Evolutionary conservation across 2,888 invertebrate genomes (phyloP).

Genomic region (Strigamia maritima): DNA sequence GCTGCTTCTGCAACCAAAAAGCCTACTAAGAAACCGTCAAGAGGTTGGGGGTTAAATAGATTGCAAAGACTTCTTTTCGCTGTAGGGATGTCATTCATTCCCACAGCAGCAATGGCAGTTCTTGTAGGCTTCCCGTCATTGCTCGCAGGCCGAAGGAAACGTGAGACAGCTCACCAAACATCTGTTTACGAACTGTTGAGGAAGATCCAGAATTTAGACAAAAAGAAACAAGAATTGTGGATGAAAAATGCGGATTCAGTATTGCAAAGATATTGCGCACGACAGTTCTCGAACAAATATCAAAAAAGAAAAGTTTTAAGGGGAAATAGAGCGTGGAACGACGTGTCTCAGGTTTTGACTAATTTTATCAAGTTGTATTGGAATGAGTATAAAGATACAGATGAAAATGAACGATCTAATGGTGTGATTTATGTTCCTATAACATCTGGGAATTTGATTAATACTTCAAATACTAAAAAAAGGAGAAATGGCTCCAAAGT

Average conservation of each 20-base stretch:
- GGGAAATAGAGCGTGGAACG: not conserved
- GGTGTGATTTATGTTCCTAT: not conserved
- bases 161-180: not conserved
- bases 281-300: not conserved
- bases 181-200: not conserved
- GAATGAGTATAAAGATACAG: not conserved
- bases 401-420: not conserved
- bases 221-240: not conserved
- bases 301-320: not conserved
- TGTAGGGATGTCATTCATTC: conserved; percentile 37
- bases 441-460: not conserved
- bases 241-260: not conserved
- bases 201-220: not conserved
- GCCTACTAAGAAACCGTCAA: not conserved
- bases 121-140: conserved; percentile 32
- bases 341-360: not conserved
- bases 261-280: not conserved
- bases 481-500: not conserved
- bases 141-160: not conserved
- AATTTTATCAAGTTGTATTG: not conserved
- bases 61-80: conserved; percentile 24
- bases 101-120: conserved; percentile 35
- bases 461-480: not conserved
- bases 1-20: not conserved
- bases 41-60: not conserved